Evolutionary conservation across 2,113 vertebrate genomes (phyloP).

Genomic region (Rhineura floridana): DNA sequence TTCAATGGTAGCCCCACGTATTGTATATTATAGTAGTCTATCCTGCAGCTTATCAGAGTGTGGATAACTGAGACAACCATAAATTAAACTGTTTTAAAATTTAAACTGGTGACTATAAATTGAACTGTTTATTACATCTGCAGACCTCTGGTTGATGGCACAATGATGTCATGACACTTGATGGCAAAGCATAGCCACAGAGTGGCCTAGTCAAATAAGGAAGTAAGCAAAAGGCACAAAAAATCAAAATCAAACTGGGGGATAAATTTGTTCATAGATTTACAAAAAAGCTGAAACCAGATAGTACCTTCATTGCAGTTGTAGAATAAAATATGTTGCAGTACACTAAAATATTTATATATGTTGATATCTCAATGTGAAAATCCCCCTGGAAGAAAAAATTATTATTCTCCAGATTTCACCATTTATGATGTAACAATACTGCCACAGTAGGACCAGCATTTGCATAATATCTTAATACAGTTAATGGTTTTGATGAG

Average conservation of each 20-base stretch:
- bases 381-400: background rate
- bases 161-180: background rate
- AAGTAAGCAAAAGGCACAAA: background rate
- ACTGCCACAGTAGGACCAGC: background rate
- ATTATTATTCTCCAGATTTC: constrained; percentile 4
- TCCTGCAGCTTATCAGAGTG: background rate
- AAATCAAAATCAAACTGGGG: background rate
- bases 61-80: background rate
- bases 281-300: background rate
- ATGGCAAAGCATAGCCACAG: background rate
- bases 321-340: background rate
- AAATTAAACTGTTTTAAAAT: background rate
- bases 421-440: background rate
- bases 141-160: background rate
- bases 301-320: background rate
- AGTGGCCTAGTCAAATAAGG: background rate
- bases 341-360: background rate
- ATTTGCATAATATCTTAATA: constrained; percentile 43
- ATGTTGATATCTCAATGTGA: constrained; percentile 14
- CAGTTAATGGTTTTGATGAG: constrained; percentile 34
- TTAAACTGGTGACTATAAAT: background rate
- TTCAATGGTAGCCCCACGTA: background rate
- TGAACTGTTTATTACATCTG: background rate
- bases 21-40: background rate
- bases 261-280: background rate